phyloP scores from a whole-genome alignment of 2,888 invertebrate genomes.

The Trypoxylon attenuatum region DNA sequence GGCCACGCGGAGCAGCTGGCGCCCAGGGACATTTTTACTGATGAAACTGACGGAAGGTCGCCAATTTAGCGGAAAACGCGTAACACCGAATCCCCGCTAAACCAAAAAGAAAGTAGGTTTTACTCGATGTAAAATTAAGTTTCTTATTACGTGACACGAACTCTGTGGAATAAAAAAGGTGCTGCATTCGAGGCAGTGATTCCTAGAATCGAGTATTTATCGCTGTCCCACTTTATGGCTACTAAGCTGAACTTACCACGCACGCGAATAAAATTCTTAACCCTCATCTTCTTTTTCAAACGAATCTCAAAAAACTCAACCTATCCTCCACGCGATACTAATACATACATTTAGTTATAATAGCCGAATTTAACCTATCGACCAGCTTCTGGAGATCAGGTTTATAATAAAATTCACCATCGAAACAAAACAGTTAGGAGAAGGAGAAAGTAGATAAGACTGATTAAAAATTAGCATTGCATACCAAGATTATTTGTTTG shows the following conservation, averaged over 20 bases:
- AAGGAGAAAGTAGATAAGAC: too few relatives aligned
- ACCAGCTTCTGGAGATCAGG: too few relatives aligned
- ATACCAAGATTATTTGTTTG: constrained; percentile 1
- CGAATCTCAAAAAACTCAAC: too few relatives aligned
- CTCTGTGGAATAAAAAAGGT: constrained; percentile 7
- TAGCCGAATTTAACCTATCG: too few relatives aligned
- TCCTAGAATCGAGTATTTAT: constrained; percentile 38
- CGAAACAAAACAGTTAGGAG: too few relatives aligned
- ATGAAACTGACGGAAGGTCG: neutral
- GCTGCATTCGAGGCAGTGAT: constrained; percentile 3
- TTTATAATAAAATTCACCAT: too few relatives aligned
- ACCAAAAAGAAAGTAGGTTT: constrained; percentile 9
- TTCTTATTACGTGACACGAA: constrained; percentile 1
- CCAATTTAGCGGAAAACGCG: neutral
- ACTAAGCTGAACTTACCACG: neutral
- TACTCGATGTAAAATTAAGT: neutral
- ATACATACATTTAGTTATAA: too few relatives aligned
- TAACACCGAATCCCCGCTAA: too few relatives aligned
- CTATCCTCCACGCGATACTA: too few relatives aligned
- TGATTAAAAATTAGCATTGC: too few relatives aligned
- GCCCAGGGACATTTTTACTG: too few relatives aligned
- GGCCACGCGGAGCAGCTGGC: too few relatives aligned
- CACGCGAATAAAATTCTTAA: neutral
- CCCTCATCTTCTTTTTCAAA: neutral
- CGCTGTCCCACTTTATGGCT: constrained; percentile 29